A percentile compares a stretch with the other conserved stretches of the same genome.
Evolutionary conservation across 2,113 vertebrate genomes (phyloP).

Genomic region (Ciconia boyciana): DNA sequence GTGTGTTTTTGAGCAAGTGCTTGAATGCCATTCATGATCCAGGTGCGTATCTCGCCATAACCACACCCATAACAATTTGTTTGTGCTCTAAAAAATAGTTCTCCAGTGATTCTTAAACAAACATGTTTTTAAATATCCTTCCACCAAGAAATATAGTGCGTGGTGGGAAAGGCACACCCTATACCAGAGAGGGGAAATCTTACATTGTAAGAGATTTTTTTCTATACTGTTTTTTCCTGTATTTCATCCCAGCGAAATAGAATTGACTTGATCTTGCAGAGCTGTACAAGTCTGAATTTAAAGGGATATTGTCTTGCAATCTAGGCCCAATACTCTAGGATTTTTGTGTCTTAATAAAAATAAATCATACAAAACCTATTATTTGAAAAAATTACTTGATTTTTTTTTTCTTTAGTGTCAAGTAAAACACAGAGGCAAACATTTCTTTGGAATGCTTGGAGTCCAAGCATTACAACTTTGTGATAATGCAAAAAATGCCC

Average conservation of each 20-base stretch:
- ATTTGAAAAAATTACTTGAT: not conserved
- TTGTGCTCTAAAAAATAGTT: not conserved
- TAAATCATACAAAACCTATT: not conserved
- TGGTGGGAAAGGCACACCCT: not conserved
- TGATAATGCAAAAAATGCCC: not conserved
- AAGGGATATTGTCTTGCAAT: not conserved
- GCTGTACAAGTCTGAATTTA: not conserved
- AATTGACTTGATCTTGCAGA: conserved; percentile 8
- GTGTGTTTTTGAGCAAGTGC: conserved; percentile 27
- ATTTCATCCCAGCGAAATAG: not conserved
- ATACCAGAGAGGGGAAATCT: not conserved
- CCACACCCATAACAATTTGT: not conserved
- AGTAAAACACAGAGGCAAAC: not conserved
- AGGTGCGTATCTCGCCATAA: not conserved
- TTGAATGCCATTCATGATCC: not conserved
- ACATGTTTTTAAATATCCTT: not conserved
- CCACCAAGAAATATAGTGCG: not conserved
- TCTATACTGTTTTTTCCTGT: conserved; percentile 52
- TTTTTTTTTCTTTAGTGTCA: not conserved
- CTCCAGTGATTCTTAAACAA: not conserved
- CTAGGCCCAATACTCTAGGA: not conserved
- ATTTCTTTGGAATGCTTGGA: not conserved
- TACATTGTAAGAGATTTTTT: not conserved
- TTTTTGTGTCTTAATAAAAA: conserved; percentile 37
- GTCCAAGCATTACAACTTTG: not conserved